phyloP scores from a whole-genome alignment of 2,113 vertebrate genomes.

The Protomyctophum bolini region DNA sequence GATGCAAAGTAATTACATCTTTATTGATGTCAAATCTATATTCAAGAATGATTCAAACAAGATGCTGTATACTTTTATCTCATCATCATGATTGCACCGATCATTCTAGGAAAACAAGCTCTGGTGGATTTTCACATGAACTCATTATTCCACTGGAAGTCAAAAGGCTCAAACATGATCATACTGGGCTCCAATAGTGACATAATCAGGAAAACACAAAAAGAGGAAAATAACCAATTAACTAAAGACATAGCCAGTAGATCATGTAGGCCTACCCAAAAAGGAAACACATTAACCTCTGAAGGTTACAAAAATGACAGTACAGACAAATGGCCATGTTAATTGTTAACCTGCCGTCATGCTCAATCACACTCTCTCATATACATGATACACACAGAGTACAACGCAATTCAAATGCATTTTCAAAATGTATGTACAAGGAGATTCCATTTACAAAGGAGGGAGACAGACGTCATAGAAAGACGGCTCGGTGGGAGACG shows the following conservation, averaged over 20 bases:
- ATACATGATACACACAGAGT: conserved; percentile 21
- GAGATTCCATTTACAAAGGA: conserved; percentile 47
- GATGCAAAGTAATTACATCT: too few relatives aligned
- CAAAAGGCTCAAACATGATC: not conserved
- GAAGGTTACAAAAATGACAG: conserved; percentile 13
- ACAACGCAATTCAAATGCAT: conserved; percentile 54
- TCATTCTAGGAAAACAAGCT: too few relatives aligned
- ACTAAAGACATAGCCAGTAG: not conserved
- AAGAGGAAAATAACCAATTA: not conserved
- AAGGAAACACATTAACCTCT: conserved; percentile 32
- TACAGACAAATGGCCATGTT: conserved; percentile 9
- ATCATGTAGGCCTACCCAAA: too few relatives aligned
- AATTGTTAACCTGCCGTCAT: conserved; percentile 37
- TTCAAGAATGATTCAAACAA: too few relatives aligned
- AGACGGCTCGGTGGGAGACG: conserved; percentile 71
- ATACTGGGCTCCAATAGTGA: not conserved
- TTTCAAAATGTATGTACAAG: conserved; percentile 47
- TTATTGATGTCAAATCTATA: too few relatives aligned
- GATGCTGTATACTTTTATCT: too few relatives aligned
- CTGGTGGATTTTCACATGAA: too few relatives aligned
- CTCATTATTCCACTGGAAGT: not conserved
- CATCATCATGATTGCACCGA: too few relatives aligned
- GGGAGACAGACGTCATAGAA: conserved; percentile 58
- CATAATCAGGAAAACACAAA: not conserved
- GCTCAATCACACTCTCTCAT: conserved; percentile 35